Conservation (phyloP, 2,113 vertebrate species). For the Otis tarda region DNA sequence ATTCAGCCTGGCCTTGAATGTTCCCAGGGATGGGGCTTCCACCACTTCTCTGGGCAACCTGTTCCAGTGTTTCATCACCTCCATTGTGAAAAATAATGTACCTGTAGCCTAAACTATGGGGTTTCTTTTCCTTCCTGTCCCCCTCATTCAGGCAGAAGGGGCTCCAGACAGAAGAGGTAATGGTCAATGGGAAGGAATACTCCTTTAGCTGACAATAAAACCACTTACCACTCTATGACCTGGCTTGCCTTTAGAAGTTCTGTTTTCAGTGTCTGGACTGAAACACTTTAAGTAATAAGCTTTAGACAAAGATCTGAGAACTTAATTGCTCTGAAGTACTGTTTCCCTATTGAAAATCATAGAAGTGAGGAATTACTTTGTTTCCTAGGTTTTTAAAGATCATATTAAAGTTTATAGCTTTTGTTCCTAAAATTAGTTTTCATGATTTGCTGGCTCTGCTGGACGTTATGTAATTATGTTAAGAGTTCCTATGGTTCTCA, state of each 20-base stretch:
- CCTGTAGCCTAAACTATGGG: accelerated
- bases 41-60: no score
- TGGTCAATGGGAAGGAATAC: not conserved
- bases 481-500: conserved; percentile 46
- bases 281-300: not conserved
- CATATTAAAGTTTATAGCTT: conserved; percentile 39
- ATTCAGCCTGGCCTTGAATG: no score
- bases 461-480: conserved; percentile 32
- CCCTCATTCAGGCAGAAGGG: not conserved
- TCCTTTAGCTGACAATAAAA: not conserved
- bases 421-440: conserved; percentile 52
- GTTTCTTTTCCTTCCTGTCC: not conserved
- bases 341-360: not conserved
- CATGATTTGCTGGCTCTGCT: conserved; percentile 45
- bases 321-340: conserved; percentile 14
- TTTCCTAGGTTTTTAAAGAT: not conserved
- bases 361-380: conserved; percentile 13
- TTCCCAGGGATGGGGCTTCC: no score
- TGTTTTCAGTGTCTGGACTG: not conserved
- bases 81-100: not conserved
- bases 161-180: not conserved
- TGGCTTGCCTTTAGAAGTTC: not conserved
- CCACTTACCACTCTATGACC: not conserved
- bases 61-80: no score
- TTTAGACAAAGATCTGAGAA: conserved; percentile 26